Evolutionary conservation across 2,797 vertebrate species (phyloP), one percentile per base, ranked within the genome.

Genomic region (Pangasius krempfi): DNA sequence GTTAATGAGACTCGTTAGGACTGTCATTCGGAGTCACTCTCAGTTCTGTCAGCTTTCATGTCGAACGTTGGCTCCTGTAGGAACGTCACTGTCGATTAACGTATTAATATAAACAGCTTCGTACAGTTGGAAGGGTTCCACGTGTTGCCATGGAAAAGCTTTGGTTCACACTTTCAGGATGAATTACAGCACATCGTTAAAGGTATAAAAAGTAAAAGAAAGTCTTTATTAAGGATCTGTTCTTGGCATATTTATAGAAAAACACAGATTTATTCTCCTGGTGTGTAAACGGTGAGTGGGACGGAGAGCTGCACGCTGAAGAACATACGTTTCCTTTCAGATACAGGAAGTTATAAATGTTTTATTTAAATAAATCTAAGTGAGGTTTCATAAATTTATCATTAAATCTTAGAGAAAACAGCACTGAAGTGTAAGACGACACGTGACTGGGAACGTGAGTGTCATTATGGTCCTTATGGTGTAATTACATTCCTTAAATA

Each of bases 61-160:
- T 73, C 8, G 37, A 20, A 5, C 13, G 10, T 2, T 22, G 40
- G 10, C n/a, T n/a, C 13, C 0, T 52, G 75, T 7, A 56, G 13
- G 8, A 52, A 78, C 75, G 0, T 52, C 12, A n/a, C 13, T 9
- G 10, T 5, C 5, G 9, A 27, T 75, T 22, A n/a, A 56, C n/a
- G n/a, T n/a, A n/a, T n/a, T n/a, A 72, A 90, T 66, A 85, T 25
- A 10, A 85, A 88, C 52, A 62, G 30, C 60, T 84, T 20, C 6
- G 68, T 80, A 85, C 30, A 82, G 68, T 30, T 78, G 60, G 37
- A 89, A 52, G 22, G 12, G 20, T 56, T 89, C 78, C 82, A 54
- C 47, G 16, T 62, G 72, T 64, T 87, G 85, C 78, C 86, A 86
- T 92, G 89, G 89, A 91, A 92, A 92, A 92, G 90, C 88, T 91